A percentile compares a stretch with the other conserved stretches of the same genome.
phyloP scores from a whole-genome alignment of 2,113 vertebrate genomes.

The Copsychus sechellarum region DNA sequence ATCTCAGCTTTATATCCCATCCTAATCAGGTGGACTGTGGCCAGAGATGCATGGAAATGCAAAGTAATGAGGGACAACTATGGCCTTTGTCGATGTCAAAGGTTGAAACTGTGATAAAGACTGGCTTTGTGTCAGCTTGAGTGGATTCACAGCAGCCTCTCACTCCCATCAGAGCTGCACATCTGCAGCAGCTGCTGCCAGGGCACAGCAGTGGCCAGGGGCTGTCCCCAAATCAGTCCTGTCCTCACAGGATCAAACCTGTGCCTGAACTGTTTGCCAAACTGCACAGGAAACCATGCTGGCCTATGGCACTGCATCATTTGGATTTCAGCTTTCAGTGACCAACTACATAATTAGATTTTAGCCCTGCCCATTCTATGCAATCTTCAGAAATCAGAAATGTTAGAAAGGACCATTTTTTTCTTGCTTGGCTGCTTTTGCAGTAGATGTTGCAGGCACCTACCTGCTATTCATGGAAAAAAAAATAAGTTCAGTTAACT shows the following conservation, averaged over 20 bases:
- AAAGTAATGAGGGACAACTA: not conserved
- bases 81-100: not conserved
- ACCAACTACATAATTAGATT: not conserved
- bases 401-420: not conserved
- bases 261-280: not conserved
- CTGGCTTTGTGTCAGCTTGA: not conserved
- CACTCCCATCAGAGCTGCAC: not conserved
- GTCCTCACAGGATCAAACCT: not conserved
- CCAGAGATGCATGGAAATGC: not conserved
- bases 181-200: accelerated
- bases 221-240: not conserved
- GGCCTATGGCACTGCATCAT: not conserved
- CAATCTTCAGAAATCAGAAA: not conserved
- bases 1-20: not conserved
- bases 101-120: not conserved
- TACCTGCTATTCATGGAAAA: not conserved
- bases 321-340: not conserved
- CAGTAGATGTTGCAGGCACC: not conserved
- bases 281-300: not conserved
- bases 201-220: not conserved
- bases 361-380: not conserved
- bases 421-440: not conserved
- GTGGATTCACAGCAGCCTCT: not conserved
- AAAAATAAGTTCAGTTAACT: not conserved
- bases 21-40: not conserved